These are phyloP conservation scores for Malurus elegans DNA, from an alignment of 2,113 vertebrate species.

Conservation along the genomic window DNA sequence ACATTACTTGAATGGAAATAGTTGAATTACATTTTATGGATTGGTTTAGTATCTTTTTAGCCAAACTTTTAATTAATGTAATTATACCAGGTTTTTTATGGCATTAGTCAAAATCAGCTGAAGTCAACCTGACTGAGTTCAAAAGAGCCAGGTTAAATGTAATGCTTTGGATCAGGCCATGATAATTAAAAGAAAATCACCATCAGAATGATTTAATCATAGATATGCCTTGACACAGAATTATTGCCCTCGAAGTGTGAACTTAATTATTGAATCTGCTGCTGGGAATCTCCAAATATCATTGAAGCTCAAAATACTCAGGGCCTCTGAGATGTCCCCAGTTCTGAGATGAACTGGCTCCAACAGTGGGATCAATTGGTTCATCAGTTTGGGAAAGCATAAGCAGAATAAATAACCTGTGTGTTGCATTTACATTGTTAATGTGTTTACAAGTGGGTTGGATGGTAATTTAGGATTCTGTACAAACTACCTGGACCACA, in stretches of 20 bases:
- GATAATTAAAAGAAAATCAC: constrained; percentile 37
- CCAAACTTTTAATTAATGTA: not conserved
- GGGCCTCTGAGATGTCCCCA: not conserved
- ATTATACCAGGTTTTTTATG: not conserved
- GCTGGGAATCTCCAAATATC: not conserved
- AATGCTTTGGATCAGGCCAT: not conserved
- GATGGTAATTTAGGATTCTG: not conserved
- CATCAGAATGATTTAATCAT: constrained; percentile 23
- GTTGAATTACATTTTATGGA: not conserved
- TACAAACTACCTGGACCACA: not conserved
- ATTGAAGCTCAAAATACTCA: not conserved
- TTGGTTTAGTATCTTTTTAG: not conserved
- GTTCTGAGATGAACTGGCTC: not conserved
- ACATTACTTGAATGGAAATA: not conserved
- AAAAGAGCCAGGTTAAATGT: not conserved
- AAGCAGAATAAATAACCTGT: not conserved
- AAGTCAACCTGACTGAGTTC: not conserved
- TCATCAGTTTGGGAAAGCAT: not conserved
- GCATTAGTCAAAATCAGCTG: not conserved
- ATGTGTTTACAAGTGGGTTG: not conserved
- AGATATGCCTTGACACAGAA: not conserved
- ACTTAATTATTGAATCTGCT: constrained; percentile 8
- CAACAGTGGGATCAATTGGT: not conserved
- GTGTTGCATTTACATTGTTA: not conserved
- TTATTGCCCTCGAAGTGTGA: not conserved